Base-by-base conservation (phyloP, 2,113 vertebrate genomes). In the Eidolon helvum region DNA sequence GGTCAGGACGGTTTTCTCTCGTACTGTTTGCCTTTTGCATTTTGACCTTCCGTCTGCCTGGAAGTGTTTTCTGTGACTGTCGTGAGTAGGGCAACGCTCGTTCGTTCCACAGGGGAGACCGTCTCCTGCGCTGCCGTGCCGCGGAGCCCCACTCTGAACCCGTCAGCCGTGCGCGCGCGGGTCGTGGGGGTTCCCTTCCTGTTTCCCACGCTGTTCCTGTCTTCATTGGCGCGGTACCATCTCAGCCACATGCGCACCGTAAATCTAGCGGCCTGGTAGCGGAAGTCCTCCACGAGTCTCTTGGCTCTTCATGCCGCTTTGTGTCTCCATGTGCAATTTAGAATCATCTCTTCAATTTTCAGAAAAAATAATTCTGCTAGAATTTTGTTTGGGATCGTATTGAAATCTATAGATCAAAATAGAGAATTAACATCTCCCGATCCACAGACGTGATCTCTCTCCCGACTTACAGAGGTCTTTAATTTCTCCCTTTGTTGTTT, bases 111-210 rank as follows among this genome's bases (percentile, higher is more conserved):
- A 11, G 4, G 33, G 50, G 16, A 78, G 16, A 10, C 48, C 30
- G 7, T 78, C 57, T 48, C 28, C 43, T 35, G 12, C 5, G 2
- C 43, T 16, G 12, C 10, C 10, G 12, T 12, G 50, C 26, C 19
- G 14, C 7, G 30, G 75, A 55, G 18, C 30, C 75, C 85, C 50
- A 18, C 72, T 43, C 59, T 30, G 22, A 50, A 26, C 26, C 12
- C 30, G 0, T 0, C 3, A n/a, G 50, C 28, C 45, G 2, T 38
- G 2, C 18, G 21, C 40, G 28, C 38, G 0, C 38, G 78, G 3
- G 4, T 57, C 22, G 33, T 26, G 7, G 4, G 50, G 50, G 48
- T 50, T 50, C 50, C 4, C 21, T 21, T 55, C 45, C 19, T 10
- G 24, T 28, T 21, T n/a, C 83, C 18, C 33, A 15, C 12, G 35